Percentiles rank a stretch among this genome's conserved stretches.
phyloP scores from a whole-genome alignment of 2,113 vertebrate genomes.

The Thomomys bottae region DNA sequence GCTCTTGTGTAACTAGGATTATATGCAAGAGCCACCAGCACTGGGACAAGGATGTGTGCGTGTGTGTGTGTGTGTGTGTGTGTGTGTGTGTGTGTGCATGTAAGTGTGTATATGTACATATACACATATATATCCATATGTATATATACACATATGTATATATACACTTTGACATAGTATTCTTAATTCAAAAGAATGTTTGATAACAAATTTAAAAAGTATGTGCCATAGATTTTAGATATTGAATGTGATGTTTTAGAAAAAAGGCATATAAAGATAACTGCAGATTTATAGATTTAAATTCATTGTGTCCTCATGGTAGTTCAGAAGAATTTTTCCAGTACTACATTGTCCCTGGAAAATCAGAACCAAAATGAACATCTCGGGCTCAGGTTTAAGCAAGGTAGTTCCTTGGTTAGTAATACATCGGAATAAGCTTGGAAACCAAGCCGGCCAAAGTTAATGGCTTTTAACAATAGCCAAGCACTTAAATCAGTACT shows the following conservation, averaged over 20 bases:
- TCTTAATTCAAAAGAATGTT: constrained; percentile 16
- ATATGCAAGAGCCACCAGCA: too few species aligned
- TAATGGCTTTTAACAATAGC: background rate
- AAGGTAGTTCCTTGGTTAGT: background rate
- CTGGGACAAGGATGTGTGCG: too few species aligned
- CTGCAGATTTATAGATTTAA: background rate
- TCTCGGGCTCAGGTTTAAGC: background rate
- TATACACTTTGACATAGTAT: background rate
- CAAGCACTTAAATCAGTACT: background rate
- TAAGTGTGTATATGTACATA: too few species aligned
- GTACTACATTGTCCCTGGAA: background rate
- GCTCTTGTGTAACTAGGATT: too few species aligned
- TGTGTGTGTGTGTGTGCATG: too few species aligned
- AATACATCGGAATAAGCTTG: background rate
- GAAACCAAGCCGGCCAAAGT: background rate
- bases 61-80: too few species aligned
- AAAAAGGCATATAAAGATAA: background rate
- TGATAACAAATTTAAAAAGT: background rate
- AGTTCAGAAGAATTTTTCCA: background rate
- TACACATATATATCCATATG: too few species aligned
- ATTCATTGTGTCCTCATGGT: background rate
- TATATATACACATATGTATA: too few species aligned
- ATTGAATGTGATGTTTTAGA: background rate
- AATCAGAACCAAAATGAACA: background rate
- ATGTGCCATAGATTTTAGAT: background rate